Conservation (phyloP, 30 jellyfish, hydroid and myxozoan species). For the Turritopsis rubra region DNA sequence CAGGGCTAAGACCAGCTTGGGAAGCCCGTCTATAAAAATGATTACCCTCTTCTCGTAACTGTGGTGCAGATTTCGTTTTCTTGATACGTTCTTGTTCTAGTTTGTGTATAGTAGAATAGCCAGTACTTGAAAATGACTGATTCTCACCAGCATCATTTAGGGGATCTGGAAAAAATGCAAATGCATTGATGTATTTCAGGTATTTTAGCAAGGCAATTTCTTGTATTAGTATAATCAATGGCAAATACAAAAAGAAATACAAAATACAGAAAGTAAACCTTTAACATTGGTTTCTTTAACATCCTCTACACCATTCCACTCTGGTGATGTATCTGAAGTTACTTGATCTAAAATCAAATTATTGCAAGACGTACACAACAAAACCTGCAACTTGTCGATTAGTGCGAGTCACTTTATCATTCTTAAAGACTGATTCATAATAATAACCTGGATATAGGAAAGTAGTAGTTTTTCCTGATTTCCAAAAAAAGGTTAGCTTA, state of each 20-base stretch:
- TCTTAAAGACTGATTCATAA: too few species aligned
- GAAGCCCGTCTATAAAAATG: neutral
- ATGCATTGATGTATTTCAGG: too few species aligned
- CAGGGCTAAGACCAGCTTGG: neutral
- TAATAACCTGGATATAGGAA: too few species aligned
- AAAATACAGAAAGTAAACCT: neutral
- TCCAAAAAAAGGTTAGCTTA: too few species aligned
- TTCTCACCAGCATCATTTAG: neutral
- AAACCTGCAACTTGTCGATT: neutral
- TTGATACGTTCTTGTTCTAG: neutral
- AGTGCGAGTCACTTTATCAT: neutral
- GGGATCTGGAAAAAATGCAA: neutral
- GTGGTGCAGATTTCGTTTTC: neutral
- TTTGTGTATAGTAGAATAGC: neutral
- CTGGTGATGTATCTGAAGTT: neutral
- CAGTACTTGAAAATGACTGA: too few species aligned
- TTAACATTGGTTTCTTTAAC: neutral
- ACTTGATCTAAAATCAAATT: neutral
- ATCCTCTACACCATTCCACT: neutral
- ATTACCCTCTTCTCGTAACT: conserved; percentile 12
- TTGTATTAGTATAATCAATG: too few species aligned
- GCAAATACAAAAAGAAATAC: too few species aligned
- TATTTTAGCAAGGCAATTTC: too few species aligned
- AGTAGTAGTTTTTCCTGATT: too few species aligned
- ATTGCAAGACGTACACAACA: too few species aligned